phyloP scores from a whole-genome alignment of 2,113 vertebrate species.

The Seriola quinqueradiata region DNA sequence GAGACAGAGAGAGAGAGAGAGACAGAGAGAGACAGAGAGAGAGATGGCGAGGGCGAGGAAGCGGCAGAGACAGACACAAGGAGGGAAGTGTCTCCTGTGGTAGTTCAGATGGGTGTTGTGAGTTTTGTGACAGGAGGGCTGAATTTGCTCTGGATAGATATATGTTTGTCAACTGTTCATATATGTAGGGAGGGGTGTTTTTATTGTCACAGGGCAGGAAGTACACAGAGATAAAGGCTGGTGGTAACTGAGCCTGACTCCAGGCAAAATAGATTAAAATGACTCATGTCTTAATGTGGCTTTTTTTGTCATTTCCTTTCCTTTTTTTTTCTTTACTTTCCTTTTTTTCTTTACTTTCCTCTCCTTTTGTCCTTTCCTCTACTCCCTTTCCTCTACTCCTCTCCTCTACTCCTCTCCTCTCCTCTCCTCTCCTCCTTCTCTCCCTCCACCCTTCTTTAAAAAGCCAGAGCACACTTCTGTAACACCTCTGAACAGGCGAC shows the following conservation, averaged over 20 bases:
- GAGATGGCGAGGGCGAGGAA: conserved; percentile 7
- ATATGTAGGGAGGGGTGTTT: conserved; percentile 33
- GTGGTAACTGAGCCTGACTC: conserved; percentile 46
- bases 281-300: conserved; percentile 31
- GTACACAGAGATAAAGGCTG: conserved; percentile 60
- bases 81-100: conserved; percentile 36
- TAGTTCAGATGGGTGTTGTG: conserved; percentile 39
- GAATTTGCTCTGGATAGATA: conserved; percentile 47
- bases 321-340: neutral
- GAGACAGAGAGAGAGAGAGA: conserved; percentile 4
- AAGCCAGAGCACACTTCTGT: conserved; percentile 49
- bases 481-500: conserved; percentile 61
- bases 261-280: conserved; percentile 52
- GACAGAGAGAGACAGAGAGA: neutral
- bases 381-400: neutral
- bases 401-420: neutral
- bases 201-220: conserved; percentile 60
- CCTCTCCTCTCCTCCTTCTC: neutral
- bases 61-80: conserved; percentile 17
- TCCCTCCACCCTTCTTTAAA: neutral
- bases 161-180: conserved; percentile 41
- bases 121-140: conserved; percentile 34
- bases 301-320: neutral
- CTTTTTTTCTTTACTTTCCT: no score
- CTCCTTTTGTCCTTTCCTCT: no score